Conservation (phyloP, 2,113 vertebrate genomes). For the Uria lomvia region DNA sequence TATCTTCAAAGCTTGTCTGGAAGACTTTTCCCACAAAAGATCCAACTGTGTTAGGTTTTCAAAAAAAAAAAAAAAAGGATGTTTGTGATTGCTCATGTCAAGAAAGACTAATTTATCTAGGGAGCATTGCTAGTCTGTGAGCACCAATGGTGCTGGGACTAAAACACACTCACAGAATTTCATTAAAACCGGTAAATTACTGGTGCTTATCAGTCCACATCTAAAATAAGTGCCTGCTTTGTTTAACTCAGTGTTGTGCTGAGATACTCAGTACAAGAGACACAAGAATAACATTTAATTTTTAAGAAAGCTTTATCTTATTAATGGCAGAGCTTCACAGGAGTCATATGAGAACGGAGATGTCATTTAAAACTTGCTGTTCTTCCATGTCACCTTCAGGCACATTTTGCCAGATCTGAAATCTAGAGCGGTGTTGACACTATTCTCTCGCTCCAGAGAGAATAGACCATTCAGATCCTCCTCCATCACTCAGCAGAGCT, state of each 20-base stretch:
- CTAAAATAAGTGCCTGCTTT: not conserved
- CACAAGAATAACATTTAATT: not conserved
- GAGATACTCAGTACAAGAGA: not conserved
- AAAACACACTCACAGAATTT: not conserved
- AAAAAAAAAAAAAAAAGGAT: not conserved
- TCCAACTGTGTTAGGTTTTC: not conserved
- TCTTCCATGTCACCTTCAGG: conserved; percentile 41
- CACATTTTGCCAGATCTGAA: conserved; percentile 58
- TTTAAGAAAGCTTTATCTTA: conserved; percentile 32
- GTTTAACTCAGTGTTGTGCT: not conserved
- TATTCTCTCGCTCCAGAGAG: conserved; percentile 55
- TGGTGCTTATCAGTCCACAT: not conserved
- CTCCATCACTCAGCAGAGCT: conserved; percentile 64
- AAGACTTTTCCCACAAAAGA: conserved; percentile 5
- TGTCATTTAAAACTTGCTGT: conserved; percentile 32
- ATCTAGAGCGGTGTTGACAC: conserved; percentile 72
- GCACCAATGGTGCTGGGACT: not conserved
- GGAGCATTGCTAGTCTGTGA: not conserved
- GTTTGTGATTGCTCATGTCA: not conserved
- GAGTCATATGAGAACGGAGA: conserved; percentile 39
- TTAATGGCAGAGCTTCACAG: not conserved
- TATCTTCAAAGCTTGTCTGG: conserved; percentile 37
- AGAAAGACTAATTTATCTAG: not conserved
- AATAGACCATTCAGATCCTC: conserved; percentile 66
- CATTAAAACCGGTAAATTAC: not conserved